Conservation (phyloP, 2,888 invertebrate species). For the Bellardia bayeri region DNA sequence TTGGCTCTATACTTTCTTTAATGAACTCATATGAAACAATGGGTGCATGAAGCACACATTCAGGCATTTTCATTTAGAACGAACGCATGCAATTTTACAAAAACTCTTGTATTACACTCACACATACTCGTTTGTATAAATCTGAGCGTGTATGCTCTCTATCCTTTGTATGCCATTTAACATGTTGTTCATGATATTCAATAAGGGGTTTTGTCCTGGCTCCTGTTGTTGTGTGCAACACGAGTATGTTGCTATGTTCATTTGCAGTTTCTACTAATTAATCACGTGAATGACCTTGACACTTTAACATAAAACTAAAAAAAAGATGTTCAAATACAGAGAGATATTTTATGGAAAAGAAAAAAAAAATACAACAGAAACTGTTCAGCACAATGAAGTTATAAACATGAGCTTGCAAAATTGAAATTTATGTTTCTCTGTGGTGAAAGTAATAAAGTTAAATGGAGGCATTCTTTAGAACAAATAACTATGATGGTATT, state of each 20-base stretch:
- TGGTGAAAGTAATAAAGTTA: background rate
- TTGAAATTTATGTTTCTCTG: slow-evolving; percentile 8
- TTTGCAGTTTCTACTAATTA: slow-evolving; percentile 61
- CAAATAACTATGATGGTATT: too few relatives aligned
- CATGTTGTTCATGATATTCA: slow-evolving; percentile 52
- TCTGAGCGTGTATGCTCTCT: background rate
- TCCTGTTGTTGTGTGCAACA: background rate
- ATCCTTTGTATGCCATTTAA: slow-evolving; percentile 33
- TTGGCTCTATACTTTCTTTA: background rate
- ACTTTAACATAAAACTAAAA: slow-evolving; percentile 48
- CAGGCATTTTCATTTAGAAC: slow-evolving; percentile 1
- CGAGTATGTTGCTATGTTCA: slow-evolving; percentile 22
- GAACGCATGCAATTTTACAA: too few relatives aligned
- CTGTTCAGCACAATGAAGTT: slow-evolving; percentile 1
- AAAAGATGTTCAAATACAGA: slow-evolving; percentile 2
- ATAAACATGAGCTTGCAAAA: slow-evolving; percentile 11
- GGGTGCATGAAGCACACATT: slow-evolving; percentile 36
- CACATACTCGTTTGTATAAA: background rate
- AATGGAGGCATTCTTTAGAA: background rate
- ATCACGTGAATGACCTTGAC: slow-evolving; percentile 68
- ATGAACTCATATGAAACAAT: slow-evolving; percentile 36
- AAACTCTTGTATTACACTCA: background rate
- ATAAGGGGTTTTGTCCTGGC: slow-evolving; percentile 2
- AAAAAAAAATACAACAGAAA: background rate
- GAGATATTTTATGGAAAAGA: background rate